Conservation (phyloP, 1,140 invertebrate genomes). For the Papilio helenus region DNA sequence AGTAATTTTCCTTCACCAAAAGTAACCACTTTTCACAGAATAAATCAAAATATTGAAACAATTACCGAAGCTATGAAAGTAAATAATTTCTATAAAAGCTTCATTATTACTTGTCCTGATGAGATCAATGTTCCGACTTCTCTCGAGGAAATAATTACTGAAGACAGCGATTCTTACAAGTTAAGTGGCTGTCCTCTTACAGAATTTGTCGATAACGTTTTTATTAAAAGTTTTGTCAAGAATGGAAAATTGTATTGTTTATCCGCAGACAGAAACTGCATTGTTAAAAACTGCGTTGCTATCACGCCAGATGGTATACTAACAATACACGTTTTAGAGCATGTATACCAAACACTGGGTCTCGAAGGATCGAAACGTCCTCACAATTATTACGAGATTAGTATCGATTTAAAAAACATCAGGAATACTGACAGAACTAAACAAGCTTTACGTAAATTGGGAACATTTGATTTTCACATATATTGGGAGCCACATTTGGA, state of each 20-base stretch:
- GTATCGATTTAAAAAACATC: conserved; percentile 59
- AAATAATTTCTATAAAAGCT: conserved; percentile 70
- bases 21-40: conserved; percentile 52
- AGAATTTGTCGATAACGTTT: conserved; percentile 61
- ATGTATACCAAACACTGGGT: conserved; percentile 67
- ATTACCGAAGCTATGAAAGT: conserved; percentile 50
- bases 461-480: conserved; percentile 64
- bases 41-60: conserved; percentile 49
- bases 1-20: conserved; percentile 69
- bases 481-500: conserved; percentile 66
- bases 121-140: conserved; percentile 56
- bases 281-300: conserved; percentile 65
- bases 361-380: conserved; percentile 65
- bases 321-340: conserved; percentile 62
- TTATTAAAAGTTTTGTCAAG: conserved; percentile 71
- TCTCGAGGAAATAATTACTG: conserved; percentile 60
- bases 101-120: conserved; percentile 71
- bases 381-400: conserved; percentile 64
- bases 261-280: conserved; percentile 61
- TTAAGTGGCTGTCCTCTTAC: conserved; percentile 58
- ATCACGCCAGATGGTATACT: conserved; percentile 70
- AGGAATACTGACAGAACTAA: conserved; percentile 54
- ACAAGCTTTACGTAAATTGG: conserved; percentile 57
- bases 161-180: conserved; percentile 72
- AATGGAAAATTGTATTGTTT: conserved; percentile 66